Conservation (phyloP, 2,888 invertebrate genomes). For the Sthenelais limicola region DNA sequence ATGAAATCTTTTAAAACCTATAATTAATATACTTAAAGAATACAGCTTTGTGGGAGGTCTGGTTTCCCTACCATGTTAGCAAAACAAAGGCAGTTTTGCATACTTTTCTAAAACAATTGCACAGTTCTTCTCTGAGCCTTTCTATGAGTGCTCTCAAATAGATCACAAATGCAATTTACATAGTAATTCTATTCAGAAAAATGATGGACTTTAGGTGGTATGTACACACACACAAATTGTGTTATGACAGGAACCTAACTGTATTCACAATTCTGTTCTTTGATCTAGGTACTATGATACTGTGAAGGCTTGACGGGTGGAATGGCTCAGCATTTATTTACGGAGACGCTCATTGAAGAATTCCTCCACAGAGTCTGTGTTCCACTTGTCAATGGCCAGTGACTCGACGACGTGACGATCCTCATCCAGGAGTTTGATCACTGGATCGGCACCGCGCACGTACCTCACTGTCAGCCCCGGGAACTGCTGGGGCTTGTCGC, state of each 20-base stretch:
- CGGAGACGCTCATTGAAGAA: conserved; percentile 90
- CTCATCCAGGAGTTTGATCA: conserved; percentile 90
- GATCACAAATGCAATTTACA: too few relatives aligned
- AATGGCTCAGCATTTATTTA: conserved; percentile 34
- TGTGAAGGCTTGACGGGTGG: neutral
- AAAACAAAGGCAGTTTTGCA: too few relatives aligned
- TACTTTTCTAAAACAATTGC: too few relatives aligned
- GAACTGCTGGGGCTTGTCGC: conserved; percentile 90
- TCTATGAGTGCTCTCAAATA: too few relatives aligned
- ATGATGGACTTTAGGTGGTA: neutral
- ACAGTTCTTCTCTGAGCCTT: too few relatives aligned
- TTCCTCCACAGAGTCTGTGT: conserved; percentile 97
- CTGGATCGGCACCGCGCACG: conserved; percentile 93
- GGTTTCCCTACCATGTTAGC: too few relatives aligned
- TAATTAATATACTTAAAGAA: too few relatives aligned
- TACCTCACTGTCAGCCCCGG: conserved; percentile 93
- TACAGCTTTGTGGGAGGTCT: too few relatives aligned
- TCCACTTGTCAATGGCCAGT: conserved; percentile 98
- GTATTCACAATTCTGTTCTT: neutral
- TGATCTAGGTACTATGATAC: too few relatives aligned
- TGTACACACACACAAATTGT: neutral
- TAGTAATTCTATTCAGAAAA: too few relatives aligned
- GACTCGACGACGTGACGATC: conserved; percentile 84
- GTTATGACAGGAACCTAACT: neutral
- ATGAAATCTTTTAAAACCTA: too few relatives aligned